Base-by-base conservation (phyloP, 2,888 invertebrate species). In the Oxycera nigricornis region DNA sequence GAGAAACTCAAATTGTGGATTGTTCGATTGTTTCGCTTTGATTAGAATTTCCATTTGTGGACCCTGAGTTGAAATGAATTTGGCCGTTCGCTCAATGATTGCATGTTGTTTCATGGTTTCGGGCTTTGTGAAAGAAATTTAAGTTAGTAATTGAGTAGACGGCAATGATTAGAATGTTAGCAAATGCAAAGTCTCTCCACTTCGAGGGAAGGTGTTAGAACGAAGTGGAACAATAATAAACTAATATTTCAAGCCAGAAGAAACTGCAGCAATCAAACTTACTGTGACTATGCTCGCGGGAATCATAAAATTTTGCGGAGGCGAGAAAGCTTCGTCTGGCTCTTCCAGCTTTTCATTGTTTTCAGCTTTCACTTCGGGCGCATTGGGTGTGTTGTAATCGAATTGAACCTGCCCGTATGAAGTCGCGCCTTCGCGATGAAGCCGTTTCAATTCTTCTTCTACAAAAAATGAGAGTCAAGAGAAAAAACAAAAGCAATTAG, bases 1-100 rank as follows among this genome's bases (percentile, higher is more conserved):
- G 75, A 99, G 88, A 86, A 99, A 99, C 78, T 92, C 90, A 86
- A 99, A 99, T 86, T 97, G 95, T 0, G 92, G 89, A 87, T 98
- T 98, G 82, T 93, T 92, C 0, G 94, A 89, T 85, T 99, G 99
- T 86, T 98, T 99, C 2, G 98, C 95, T 86, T 98, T 98, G 79
- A 99, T 92, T 11, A 99, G 89, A 79, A 99, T 97, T 87, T 99
- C 99, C 98, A 99, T 98, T 86, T 99, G 99, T 6, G 92, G 90
- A 0, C 98, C 98, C 82, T 98, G 97, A 65, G 90, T 89, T 79
- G 92, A 91, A 79, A 96, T 94, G 85, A 96, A 96, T 79, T 91
- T 87, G 0, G 95, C 94, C 0, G 96, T 99, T 86, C 96, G 97
- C 82, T 97, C 97, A 80, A 99, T 97, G 77, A 98, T 94, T 14